These are phyloP conservation scores for Lepidocolaptes lacrymiger DNA, from an alignment of 2,797 vertebrate species.

Conservation along the genomic window DNA sequence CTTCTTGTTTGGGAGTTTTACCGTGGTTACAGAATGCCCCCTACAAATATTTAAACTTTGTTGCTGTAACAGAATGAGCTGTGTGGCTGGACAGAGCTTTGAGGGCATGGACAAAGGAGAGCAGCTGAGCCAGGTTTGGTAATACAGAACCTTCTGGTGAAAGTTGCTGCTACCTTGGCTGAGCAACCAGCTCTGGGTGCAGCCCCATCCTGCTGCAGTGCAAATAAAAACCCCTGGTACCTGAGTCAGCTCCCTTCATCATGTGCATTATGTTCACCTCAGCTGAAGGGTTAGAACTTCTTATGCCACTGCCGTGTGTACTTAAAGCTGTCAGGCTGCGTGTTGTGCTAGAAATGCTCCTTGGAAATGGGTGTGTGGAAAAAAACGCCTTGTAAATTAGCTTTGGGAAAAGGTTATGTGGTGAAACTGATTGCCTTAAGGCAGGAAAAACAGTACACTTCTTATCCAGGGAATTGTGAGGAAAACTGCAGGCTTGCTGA, in stretches of 20 bases:
- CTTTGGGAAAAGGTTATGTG: neutral
- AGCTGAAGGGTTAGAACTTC: neutral
- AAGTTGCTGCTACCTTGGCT: neutral
- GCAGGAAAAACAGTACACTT: neutral
- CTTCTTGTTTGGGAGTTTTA: neutral
- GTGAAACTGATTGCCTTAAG: neutral
- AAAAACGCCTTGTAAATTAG: neutral
- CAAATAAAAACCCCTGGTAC: neutral
- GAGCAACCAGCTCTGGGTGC: neutral
- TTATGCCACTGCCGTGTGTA: accelerated
- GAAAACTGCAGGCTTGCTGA: neutral
- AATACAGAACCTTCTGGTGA: neutral
- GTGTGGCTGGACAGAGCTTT: neutral
- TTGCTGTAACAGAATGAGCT: neutral
- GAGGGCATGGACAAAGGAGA: accelerated
- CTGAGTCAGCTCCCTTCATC: neutral
- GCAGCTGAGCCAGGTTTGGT: neutral
- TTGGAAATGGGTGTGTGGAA: neutral
- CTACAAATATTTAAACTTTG: neutral
- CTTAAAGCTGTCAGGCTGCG: accelerated
- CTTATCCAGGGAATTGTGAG: neutral
- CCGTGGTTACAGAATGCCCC: neutral
- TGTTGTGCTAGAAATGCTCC: neutral
- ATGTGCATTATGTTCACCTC: neutral
- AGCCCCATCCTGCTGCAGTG: neutral